Percentiles rank a stretch among this genome's conserved stretches.
Evolutionary conservation across 2,888 invertebrate species (phyloP).

Genomic region (Diadegma fenestrale): DNA sequence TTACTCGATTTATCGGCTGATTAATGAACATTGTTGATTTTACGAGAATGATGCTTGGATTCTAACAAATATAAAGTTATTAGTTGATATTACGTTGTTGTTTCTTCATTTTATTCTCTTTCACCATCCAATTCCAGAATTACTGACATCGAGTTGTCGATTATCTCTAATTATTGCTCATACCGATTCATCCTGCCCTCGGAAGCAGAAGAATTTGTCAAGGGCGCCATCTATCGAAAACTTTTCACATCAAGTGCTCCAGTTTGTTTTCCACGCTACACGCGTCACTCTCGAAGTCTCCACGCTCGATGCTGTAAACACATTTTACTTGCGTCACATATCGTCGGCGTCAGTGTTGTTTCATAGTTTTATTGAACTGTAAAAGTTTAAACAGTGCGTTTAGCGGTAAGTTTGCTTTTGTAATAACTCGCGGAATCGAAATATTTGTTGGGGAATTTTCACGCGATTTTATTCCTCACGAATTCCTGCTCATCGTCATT

Average conservation of each 20-base stretch:
- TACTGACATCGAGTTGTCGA: not conserved
- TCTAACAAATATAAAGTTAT: slow-evolving; percentile 54
- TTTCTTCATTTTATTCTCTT: not conserved
- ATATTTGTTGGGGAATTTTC: not conserved
- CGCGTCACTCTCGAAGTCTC: no score
- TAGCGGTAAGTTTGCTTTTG: not conserved
- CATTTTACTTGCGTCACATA: not conserved
- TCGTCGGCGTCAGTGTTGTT: not conserved
- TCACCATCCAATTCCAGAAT: not conserved
- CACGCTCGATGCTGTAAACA: no score
- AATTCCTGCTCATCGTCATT: not conserved
- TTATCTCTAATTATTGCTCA: not conserved
- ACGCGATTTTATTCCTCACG: not conserved
- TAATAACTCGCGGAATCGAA: not conserved
- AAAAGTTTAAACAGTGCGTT: not conserved
- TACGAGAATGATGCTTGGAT: slow-evolving; percentile 51
- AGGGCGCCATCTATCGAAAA: no score
- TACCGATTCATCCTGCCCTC: no score
- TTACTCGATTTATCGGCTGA: slow-evolving; percentile 13
- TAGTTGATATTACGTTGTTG: slow-evolving; percentile 34
- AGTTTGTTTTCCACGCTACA: no score
- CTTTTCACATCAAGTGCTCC: no score
- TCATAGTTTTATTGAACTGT: not conserved
- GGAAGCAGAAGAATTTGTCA: no score
- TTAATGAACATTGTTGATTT: slow-evolving; percentile 47